Percentiles rank a stretch among this genome's conserved stretches.
phyloP scores from a whole-genome alignment of 2,113 vertebrate genomes.

The Vimba vimba region DNA sequence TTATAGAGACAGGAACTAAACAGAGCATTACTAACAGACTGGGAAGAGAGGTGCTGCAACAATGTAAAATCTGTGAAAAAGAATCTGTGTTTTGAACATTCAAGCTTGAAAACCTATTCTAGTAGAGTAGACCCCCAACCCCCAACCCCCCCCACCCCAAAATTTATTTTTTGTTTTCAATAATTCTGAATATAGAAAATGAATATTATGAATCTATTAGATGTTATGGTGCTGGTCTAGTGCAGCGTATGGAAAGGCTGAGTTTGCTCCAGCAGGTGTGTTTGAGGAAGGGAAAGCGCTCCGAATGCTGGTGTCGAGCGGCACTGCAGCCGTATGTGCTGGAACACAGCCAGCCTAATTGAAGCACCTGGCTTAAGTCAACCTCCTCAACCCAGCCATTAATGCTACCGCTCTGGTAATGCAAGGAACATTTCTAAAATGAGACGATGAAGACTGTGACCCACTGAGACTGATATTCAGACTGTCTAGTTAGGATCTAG shows the following conservation, averaged over 20 bases:
- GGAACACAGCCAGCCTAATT: slow-evolving; percentile 72
- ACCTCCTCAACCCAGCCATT: slow-evolving; percentile 61
- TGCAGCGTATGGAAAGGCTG: slow-evolving; percentile 42
- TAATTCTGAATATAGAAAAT: neutral
- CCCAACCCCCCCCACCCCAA: too few species aligned
- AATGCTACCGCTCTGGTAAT: slow-evolving; percentile 61
- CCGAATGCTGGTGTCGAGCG: slow-evolving; percentile 42
- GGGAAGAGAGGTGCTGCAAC: too few species aligned
- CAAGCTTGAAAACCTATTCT: too few species aligned
- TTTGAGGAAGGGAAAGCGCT: slow-evolving; percentile 32
- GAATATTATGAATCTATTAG: neutral
- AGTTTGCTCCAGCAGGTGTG: slow-evolving; percentile 51
- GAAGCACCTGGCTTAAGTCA: slow-evolving; percentile 67
- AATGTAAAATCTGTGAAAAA: too few species aligned
- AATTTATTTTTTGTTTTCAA: neutral
- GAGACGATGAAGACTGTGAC: slow-evolving; percentile 27
- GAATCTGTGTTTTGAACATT: too few species aligned
- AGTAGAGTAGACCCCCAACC: too few species aligned
- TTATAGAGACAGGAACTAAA: too few species aligned
- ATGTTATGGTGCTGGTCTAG: neutral
- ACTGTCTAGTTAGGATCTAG: slow-evolving; percentile 14
- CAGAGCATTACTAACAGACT: too few species aligned
- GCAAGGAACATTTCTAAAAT: slow-evolving; percentile 45
- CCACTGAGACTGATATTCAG: slow-evolving; percentile 19
- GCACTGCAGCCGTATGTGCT: slow-evolving; percentile 53